Conservation (phyloP, 2,797 vertebrate genomes). For the Erethizon dorsatum region DNA sequence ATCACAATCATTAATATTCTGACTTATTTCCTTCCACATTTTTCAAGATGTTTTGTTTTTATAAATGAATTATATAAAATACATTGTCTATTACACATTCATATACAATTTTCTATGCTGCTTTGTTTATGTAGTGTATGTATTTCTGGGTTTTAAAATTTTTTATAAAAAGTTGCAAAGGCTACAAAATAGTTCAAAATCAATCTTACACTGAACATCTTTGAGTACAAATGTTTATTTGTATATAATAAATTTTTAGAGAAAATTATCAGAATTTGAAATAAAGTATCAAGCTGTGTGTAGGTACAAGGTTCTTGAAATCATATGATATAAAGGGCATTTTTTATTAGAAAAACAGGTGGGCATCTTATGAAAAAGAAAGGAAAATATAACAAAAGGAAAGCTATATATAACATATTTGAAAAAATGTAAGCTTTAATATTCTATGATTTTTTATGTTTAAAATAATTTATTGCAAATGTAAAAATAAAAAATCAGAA, state of each 20-base stretch:
- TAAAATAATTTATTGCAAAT: slow-evolving; percentile 20
- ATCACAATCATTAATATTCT: neutral
- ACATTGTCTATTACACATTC: neutral
- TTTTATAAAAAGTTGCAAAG: slow-evolving; percentile 20
- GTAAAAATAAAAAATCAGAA: slow-evolving; percentile 9
- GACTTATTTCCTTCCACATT: slow-evolving; percentile 47
- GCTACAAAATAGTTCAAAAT: neutral
- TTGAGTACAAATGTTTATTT: slow-evolving; percentile 18
- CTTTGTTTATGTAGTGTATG: neutral
- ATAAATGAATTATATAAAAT: neutral
- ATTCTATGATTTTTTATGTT: neutral
- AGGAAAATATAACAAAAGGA: neutral
- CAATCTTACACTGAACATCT: neutral
- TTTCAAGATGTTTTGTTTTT: neutral
- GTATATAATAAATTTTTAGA: slow-evolving; percentile 17
- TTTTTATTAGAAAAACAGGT: slow-evolving; percentile 30
- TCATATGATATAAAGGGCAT: neutral
- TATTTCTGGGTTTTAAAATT: slow-evolving; percentile 23
- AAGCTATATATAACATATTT: neutral
- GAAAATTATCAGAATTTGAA: neutral
- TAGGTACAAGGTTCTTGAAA: slow-evolving; percentile 24
- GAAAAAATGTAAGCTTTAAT: neutral
- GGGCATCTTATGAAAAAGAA: neutral
- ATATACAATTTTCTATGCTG: neutral
- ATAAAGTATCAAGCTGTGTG: neutral